Conservation (phyloP, 2,113 vertebrate genomes). For the Cyprinodon tularosa region DNA sequence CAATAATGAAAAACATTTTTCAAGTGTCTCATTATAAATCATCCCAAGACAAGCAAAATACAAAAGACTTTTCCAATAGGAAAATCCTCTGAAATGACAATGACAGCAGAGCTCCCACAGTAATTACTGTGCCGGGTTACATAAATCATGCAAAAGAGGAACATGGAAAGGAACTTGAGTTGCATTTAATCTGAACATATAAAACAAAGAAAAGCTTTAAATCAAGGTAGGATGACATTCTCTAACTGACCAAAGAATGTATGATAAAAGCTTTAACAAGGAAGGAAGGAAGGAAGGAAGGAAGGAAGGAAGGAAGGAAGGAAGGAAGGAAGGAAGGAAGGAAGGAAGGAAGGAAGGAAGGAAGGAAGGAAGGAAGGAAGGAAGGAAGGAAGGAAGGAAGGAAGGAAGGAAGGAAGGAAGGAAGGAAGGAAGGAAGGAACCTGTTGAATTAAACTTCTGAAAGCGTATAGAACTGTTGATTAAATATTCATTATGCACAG, state of each 20-base stretch:
- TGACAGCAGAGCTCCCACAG: conserved; percentile 27
- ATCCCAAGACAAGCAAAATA: conserved; percentile 17
- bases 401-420: no score
- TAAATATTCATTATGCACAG: no score
- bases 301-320: no score
- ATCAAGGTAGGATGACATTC: background rate
- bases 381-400: no score
- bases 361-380: background rate
- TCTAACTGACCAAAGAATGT: background rate
- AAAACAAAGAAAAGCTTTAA: background rate
- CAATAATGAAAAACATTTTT: conserved; percentile 30
- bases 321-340: background rate
- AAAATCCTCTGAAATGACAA: conserved; percentile 45
- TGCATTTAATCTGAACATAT: conserved; percentile 37
- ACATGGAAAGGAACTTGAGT: conserved; percentile 31
- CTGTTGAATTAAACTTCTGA: no score
- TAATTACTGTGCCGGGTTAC: conserved; percentile 39
- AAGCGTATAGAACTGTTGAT: no score
- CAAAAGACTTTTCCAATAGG: conserved; percentile 22
- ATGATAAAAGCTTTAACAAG: conserved; percentile 2
- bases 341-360: no score
- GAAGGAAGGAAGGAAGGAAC: no score
- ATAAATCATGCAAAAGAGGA: conserved; percentile 62
- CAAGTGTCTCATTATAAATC: conserved; percentile 13
- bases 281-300: background rate